Conservation (phyloP, 2,797 vertebrate species). For the Acanthopagrus latus region DNA sequence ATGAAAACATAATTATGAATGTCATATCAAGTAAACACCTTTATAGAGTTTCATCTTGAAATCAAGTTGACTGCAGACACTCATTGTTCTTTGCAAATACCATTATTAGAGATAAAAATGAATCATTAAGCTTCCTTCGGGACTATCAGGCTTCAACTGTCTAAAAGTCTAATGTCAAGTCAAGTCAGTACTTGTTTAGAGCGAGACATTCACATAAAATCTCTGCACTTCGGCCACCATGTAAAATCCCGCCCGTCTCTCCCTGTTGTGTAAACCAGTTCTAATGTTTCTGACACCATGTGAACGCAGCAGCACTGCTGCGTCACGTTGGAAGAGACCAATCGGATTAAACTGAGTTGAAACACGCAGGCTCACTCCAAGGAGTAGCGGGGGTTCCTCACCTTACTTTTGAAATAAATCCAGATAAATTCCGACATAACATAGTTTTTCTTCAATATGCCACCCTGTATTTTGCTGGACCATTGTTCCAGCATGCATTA, state of each 20-base stretch:
- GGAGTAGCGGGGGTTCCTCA: neutral
- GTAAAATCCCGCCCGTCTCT: neutral
- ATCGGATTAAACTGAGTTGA: slow-evolving; percentile 82
- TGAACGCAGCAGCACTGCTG: slow-evolving; percentile 61
- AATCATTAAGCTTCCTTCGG: slow-evolving; percentile 3
- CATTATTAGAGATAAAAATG: neutral
- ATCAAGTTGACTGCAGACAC: neutral
- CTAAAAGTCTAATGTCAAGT: neutral
- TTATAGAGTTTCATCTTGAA: neutral
- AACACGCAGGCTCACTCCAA: slow-evolving; percentile 59
- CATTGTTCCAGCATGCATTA: rapidly evolving
- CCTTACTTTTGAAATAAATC: rapidly evolving
- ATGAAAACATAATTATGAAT: too few species aligned
- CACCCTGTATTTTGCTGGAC: rapidly evolving
- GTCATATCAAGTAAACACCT: too few species aligned
- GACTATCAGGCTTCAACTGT: neutral
- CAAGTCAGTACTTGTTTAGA: neutral
- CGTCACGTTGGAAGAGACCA: slow-evolving; percentile 82
- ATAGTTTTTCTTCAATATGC: rapidly evolving
- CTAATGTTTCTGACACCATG: slow-evolving; percentile 43
- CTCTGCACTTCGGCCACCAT: rapidly evolving
- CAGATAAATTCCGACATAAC: rapidly evolving
- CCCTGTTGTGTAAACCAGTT: slow-evolving; percentile 25
- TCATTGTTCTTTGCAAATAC: neutral
- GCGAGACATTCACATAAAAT: too few species aligned